Conservation (phyloP, 2,888 invertebrate species). For the Drosophila paranaensis region DNA sequence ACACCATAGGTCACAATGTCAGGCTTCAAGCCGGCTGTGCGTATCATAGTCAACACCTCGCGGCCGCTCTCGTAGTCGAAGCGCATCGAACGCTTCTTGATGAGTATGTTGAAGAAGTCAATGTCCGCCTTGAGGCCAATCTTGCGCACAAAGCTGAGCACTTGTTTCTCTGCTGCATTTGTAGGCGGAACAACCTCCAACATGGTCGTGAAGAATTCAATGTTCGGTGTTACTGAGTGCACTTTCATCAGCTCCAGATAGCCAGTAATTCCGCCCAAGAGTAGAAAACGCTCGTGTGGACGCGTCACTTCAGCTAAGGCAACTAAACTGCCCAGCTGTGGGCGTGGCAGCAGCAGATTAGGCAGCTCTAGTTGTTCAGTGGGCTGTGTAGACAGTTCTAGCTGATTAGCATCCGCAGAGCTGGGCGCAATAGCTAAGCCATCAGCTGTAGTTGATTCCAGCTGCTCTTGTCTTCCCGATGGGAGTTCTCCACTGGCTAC, state of each 20-base stretch:
- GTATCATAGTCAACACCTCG: conserved; percentile 87
- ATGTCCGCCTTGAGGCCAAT: conserved; percentile 89
- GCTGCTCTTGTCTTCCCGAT: neutral
- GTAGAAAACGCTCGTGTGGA: conserved; percentile 89
- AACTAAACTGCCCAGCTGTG: conserved; percentile 88
- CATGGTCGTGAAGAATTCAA: conserved; percentile 92
- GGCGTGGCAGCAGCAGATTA: conserved; percentile 88
- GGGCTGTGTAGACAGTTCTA: neutral
- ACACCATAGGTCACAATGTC: conserved; percentile 95
- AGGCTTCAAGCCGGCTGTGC: conserved; percentile 87
- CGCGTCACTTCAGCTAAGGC: conserved; percentile 87
- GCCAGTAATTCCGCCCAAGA: conserved; percentile 91
- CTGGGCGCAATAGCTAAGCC: neutral
- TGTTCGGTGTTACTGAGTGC: conserved; percentile 89
- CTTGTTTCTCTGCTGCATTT: conserved; percentile 88
- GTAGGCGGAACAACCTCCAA: conserved; percentile 90
- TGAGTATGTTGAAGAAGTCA: conserved; percentile 94
- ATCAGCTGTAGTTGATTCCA: conserved; percentile 2
- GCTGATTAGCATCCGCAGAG: conserved; percentile 3
- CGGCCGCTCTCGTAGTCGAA: conserved; percentile 89
- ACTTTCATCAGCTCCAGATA: conserved; percentile 90
- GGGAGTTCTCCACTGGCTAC: conserved; percentile 1
- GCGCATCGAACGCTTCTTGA: conserved; percentile 91
- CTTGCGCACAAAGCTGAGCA: conserved; percentile 88
- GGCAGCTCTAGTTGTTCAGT: conserved; percentile 85